These are phyloP conservation scores for Danionella cerebrum DNA, from an alignment of 2,113 vertebrate genomes.

Conservation along the genomic window DNA sequence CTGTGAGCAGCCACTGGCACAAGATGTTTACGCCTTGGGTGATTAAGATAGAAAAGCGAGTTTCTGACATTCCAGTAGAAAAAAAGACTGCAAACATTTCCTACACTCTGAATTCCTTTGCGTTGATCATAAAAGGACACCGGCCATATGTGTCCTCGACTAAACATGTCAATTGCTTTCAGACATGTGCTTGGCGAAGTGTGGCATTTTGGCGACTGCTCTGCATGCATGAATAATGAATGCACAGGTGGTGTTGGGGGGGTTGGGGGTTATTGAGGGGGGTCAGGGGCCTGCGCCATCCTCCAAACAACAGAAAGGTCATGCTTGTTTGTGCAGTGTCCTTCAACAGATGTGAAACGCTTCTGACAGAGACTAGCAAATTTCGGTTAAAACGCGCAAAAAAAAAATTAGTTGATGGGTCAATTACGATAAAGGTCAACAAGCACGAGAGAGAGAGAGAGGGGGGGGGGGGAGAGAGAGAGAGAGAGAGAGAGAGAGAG, in stretches of 20 bases:
- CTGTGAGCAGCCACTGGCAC: not conserved
- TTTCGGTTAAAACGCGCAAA: conserved; percentile 53
- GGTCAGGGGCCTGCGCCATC: conserved; percentile 51
- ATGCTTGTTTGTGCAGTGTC: conserved; percentile 68
- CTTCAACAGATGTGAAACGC: conserved; percentile 72
- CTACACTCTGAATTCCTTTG: not conserved
- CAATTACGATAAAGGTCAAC: conserved; percentile 73
- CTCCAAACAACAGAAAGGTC: conserved; percentile 65
- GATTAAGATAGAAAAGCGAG: not conserved
- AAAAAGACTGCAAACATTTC: not conserved
- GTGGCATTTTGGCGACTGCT: conserved; percentile 70
- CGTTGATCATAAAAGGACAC: conserved; percentile 17
- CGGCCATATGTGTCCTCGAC: conserved; percentile 14
- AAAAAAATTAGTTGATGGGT: conserved; percentile 71
- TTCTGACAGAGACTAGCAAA: conserved; percentile 71
- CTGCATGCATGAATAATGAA: conserved; percentile 71
- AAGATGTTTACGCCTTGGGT: conserved; percentile 5
- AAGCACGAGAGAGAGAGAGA: conserved; percentile 35
- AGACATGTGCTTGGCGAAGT: conserved; percentile 57
- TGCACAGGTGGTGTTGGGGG: conserved; percentile 62
- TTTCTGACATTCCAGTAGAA: not conserved
- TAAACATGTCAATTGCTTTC: conserved; percentile 23
- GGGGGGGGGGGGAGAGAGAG: conserved; percentile 22
- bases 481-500: conserved; percentile 29
- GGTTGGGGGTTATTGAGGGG: conserved; percentile 53